Evolutionary conservation across 2,797 vertebrate species (phyloP).

Genomic region (Chaenodraco wilsoni): DNA sequence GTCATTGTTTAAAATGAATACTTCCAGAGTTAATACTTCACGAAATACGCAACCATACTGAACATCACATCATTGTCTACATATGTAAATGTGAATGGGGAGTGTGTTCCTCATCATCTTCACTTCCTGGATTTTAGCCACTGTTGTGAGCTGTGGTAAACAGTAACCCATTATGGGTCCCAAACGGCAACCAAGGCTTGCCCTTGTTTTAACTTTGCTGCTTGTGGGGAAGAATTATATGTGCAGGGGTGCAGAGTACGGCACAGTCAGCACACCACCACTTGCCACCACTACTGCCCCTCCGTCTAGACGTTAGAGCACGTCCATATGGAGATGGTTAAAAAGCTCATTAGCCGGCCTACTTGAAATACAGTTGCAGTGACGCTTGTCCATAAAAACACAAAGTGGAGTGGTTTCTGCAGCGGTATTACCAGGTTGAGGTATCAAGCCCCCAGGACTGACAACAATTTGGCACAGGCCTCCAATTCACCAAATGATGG

Average conservation of each 20-base stretch:
- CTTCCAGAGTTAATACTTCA: constrained; percentile 19
- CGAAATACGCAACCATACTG: constrained; percentile 33
- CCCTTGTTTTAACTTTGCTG: constrained; percentile 72
- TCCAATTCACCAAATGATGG: constrained; percentile 62
- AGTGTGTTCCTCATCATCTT: constrained; percentile 66
- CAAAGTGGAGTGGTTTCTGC: constrained; percentile 78
- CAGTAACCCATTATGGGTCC: constrained; percentile 74
- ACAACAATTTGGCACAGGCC: constrained; percentile 72
- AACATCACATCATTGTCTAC: constrained; percentile 39
- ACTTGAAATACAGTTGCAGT: constrained; percentile 85
- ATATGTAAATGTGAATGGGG: constrained; percentile 54
- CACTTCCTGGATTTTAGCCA: constrained; percentile 67
- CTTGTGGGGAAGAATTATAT: constrained; percentile 74
- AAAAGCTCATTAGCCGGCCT: constrained; percentile 85
- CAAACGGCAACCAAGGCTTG: constrained; percentile 63
- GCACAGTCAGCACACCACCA: constrained; percentile 76
- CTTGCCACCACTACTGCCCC: constrained; percentile 76
- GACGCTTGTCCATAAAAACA: constrained; percentile 86
- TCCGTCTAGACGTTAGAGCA: constrained; percentile 76
- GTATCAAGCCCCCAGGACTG: constrained; percentile 74
- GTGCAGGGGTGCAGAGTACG: constrained; percentile 70
- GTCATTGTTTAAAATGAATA: background rate
- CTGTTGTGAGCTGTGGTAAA: constrained; percentile 70
- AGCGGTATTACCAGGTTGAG: constrained; percentile 77
- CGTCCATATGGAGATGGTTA: constrained; percentile 86